Base-by-base conservation (phyloP, 2,797 vertebrate species). In the Danio choprae region DNA sequence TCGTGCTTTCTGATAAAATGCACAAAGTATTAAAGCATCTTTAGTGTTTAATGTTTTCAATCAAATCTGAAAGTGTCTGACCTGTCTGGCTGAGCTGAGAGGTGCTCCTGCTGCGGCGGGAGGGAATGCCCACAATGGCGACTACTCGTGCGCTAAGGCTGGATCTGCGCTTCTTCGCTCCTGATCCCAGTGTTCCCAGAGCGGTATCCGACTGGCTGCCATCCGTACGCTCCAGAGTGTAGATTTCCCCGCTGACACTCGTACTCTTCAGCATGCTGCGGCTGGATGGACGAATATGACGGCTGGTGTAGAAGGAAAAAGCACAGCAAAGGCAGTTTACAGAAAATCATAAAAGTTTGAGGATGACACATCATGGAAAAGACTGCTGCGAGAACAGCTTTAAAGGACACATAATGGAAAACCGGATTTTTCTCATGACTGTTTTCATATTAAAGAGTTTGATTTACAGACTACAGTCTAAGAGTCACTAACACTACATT, bases 191-290 rank as follows among this genome's bases (percentile, higher is more conserved):
- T 48, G 91, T 95, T 60, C 97, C 97, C 83, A 99, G 95, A 16
- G 97, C 98, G 0, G 98, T 99, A 91, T 99, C 98, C 0, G 98
- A 99, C 89, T 99, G 98, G 88, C 98, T 99, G 90, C 98, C 98
- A 0, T 99, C 98, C 16, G 95, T 95, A 73, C 95, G 97, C 86
- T 99, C 98, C 92, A 97, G 91, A 77, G 95, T 93, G 83, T 98
- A 99, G 73, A 99, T 97, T 92, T 99, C 97, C 43, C 96, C 96
- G 51, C 97, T 98, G 85, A 98, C 93, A 79, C 98, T 99, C 92
- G 95, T 98, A 94, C 97, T 99, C 93, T 97, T 98, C 81, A 93
- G 92, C 86, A 99, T 96, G 90, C 92, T 95, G 89, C 93, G 96
- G 90, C 96, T 96, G 80, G 96, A 95, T 51, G 94, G 92, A 15